Percentiles rank a stretch among this genome's conserved stretches.
Conservation (phyloP, 2,888 invertebrate genomes). For the Teleogryllus oceanicus region DNA sequence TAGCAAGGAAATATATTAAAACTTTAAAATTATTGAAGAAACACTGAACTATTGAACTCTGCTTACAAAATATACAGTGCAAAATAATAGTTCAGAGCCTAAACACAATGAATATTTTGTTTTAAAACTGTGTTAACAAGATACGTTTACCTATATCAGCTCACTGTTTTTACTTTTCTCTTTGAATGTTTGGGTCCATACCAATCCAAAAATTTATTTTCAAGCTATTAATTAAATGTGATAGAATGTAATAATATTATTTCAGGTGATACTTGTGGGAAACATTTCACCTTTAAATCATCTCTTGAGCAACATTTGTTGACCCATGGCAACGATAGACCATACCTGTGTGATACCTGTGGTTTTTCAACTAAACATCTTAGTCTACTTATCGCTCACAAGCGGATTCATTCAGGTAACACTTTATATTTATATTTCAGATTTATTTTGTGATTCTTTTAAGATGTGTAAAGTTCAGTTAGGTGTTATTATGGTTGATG, state of each 20-base stretch:
- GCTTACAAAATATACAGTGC: too few relatives aligned
- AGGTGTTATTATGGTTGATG: not conserved
- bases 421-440: not conserved
- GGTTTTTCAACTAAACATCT: constrained; percentile 64
- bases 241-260: not conserved
- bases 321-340: constrained; percentile 55
- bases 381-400: constrained; percentile 63
- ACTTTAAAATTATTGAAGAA: too few relatives aligned
- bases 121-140: too few relatives aligned
- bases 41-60: too few relatives aligned
- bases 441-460: not conserved
- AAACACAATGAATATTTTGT: too few relatives aligned
- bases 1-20: too few relatives aligned
- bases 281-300: constrained; percentile 57
- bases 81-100: too few relatives aligned
- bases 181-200: too few relatives aligned
- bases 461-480: not conserved
- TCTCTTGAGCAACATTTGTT: constrained; percentile 58
- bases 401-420: constrained; percentile 58
- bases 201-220: too few relatives aligned
- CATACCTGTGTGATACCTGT: constrained; percentile 63
- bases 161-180: too few relatives aligned
- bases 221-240: too few relatives aligned
- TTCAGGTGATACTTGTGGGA: constrained; percentile 56
- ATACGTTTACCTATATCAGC: too few relatives aligned